These are phyloP conservation scores for Napeogenes inachia DNA, from an alignment of 2,888 invertebrate species.

Conservation along the genomic window DNA sequence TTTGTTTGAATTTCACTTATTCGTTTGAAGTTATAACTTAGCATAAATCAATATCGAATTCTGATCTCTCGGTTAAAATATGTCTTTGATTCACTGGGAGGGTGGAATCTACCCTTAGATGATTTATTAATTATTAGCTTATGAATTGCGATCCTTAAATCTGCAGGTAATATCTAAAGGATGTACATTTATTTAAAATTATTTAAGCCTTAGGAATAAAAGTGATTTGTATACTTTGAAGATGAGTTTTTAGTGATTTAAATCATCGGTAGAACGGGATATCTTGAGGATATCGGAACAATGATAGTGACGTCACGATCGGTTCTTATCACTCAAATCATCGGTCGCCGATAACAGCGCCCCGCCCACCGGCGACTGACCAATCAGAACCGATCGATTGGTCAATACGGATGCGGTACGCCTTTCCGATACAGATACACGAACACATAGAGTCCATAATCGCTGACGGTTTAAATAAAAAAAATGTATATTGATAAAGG, in stretches of 20 bases:
- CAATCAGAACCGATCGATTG: slow-evolving; percentile 69
- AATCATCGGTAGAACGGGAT: slow-evolving; percentile 21
- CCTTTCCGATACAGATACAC: slow-evolving; percentile 38
- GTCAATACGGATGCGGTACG: slow-evolving; percentile 52
- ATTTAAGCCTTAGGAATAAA: background rate
- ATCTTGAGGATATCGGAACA: slow-evolving; percentile 39
- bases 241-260: background rate
- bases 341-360: slow-evolving; percentile 53
- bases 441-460: slow-evolving; percentile 29
- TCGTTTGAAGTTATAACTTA: slow-evolving; percentile 36
- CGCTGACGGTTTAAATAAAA: slow-evolving; percentile 17
- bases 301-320: slow-evolving; percentile 50
- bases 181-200: background rate
- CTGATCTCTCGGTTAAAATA: slow-evolving; percentile 39
- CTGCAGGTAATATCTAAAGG: background rate
- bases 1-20: slow-evolving; percentile 15
- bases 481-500: slow-evolving; percentile 40
- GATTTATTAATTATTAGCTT: slow-evolving; percentile 30
- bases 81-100: slow-evolving; percentile 44
- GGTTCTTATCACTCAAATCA: slow-evolving; percentile 48
- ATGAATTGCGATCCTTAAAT: slow-evolving; percentile 2
- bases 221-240: background rate
- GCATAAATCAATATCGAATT: slow-evolving; percentile 45
- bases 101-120: slow-evolving; percentile 22
- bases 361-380: slow-evolving; percentile 62